A percentile compares a stretch with the other conserved stretches of the same genome.
These are phyloP conservation scores for Trichomalopsis sarcophagae DNA, from an alignment of 1,140 invertebrate species.

Conservation along the genomic window DNA sequence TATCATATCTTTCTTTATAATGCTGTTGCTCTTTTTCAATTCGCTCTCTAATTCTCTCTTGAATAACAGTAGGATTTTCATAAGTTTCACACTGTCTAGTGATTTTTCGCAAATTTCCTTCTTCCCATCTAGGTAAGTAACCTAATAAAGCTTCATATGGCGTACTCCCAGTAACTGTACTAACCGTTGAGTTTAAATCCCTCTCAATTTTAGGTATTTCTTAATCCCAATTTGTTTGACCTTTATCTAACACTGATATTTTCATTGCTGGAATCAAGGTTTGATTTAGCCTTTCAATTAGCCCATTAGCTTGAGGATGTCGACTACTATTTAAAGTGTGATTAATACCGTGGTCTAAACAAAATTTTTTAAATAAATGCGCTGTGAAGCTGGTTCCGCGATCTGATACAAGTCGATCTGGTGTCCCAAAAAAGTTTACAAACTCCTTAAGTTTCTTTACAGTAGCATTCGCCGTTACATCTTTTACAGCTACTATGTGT, in stretches of 20 bases:
- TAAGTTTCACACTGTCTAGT: conserved; percentile 45
- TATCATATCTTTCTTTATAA: conserved; percentile 53
- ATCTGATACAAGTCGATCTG: conserved; percentile 53
- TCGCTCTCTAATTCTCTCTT: too few species aligned
- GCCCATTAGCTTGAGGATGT: conserved; percentile 34
- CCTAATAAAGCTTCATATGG: too few species aligned
- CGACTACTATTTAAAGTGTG: conserved; percentile 30
- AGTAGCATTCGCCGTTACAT: not conserved
- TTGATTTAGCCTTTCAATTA: conserved; percentile 41
- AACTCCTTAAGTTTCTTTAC: conserved; percentile 41
- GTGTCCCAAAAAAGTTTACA: conserved; percentile 44
- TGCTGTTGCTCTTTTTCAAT: conserved; percentile 30
- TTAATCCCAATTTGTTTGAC: conserved; percentile 39
- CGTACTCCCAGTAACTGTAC: conserved; percentile 50
- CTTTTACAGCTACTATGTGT: not conserved
- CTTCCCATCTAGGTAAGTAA: conserved; percentile 49
- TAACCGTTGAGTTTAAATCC: conserved; percentile 49
- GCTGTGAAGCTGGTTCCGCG: conserved; percentile 61
- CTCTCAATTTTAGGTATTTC: conserved; percentile 47
- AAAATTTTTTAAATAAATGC: conserved; percentile 56
- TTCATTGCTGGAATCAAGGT: too few species aligned
- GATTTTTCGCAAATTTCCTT: conserved; percentile 32
- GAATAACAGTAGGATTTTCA: not conserved
- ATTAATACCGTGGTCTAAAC: conserved; percentile 43
- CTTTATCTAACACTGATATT: not conserved